phyloP scores from a whole-genome alignment of 2,888 invertebrate species.

The Microdon myrmicae region DNA sequence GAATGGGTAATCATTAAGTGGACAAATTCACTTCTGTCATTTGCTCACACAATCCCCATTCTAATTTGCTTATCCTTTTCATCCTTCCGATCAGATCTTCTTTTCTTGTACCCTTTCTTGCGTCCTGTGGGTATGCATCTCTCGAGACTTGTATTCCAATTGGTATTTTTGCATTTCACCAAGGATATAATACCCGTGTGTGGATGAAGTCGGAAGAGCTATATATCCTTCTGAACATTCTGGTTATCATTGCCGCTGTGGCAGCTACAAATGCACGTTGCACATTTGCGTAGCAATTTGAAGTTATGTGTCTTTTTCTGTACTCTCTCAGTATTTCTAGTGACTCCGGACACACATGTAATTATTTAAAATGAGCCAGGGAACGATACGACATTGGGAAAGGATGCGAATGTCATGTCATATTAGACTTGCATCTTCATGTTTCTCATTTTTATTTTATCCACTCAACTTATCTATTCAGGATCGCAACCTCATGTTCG shows the following conservation, averaged over 20 bases:
- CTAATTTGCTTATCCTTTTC: constrained; percentile 1
- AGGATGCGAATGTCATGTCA: constrained; percentile 33
- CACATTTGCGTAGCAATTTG: constrained; percentile 27
- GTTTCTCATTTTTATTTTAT: constrained; percentile 47
- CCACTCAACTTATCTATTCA: too few relatives aligned
- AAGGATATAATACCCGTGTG: not conserved
- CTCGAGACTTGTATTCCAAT: constrained; percentile 20
- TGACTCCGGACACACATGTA: constrained; percentile 21
- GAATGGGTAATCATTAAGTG: constrained; percentile 50
- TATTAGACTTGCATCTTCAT: constrained; percentile 42
- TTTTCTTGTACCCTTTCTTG: constrained; percentile 1
- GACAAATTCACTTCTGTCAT: constrained; percentile 39
- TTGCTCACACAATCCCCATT: constrained; percentile 1
- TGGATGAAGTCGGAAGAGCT: constrained; percentile 17
- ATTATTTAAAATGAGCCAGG: constrained; percentile 45
- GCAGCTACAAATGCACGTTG: constrained; percentile 28
- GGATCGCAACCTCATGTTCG: too few relatives aligned
- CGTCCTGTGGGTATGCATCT: too few relatives aligned
- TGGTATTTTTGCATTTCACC: constrained; percentile 19
- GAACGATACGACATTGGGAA: constrained; percentile 12
- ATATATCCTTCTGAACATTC: constrained; percentile 31
- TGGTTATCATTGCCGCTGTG: constrained; percentile 4
- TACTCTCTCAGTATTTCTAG: constrained; percentile 4
- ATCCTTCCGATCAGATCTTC: not conserved
- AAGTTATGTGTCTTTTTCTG: constrained; percentile 12